phyloP scores from a whole-genome alignment of 1,140 invertebrate species.

The Dreissena rostriformis region DNA sequence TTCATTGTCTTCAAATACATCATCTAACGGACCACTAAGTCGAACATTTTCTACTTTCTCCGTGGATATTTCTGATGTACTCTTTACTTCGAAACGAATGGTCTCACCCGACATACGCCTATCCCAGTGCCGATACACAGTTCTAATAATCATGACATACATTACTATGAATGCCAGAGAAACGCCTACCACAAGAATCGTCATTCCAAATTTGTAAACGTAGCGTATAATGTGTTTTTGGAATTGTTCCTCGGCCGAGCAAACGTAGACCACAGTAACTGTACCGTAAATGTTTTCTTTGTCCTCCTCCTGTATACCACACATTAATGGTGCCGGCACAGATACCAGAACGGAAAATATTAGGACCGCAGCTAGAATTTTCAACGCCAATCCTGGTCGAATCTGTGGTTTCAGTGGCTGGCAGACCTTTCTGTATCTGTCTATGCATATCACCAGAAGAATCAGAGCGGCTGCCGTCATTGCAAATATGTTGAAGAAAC shows the following conservation, averaged over 20 bases:
- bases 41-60: not conserved
- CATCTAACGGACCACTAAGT: not conserved
- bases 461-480: not conserved
- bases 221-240: not conserved
- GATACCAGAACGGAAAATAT: conserved; percentile 22
- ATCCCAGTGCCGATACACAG: conserved; percentile 11
- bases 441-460: conserved; percentile 36
- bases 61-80: not conserved
- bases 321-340: conserved; percentile 39
- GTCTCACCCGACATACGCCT: not conserved
- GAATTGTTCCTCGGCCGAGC: conserved; percentile 39
- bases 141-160: conserved; percentile 34
- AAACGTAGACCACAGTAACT: conserved; percentile 7
- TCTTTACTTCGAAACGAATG: conserved; percentile 9
- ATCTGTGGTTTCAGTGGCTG: conserved; percentile 43
- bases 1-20: not conserved
- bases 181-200: conserved; percentile 3
- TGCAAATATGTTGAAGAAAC: not conserved
- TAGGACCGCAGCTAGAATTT: conserved; percentile 1
- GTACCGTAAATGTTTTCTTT: conserved; percentile 16
- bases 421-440: conserved; percentile 38
- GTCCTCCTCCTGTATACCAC: conserved; percentile 10
- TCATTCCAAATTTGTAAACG: conserved; percentile 38
- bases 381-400: not conserved
- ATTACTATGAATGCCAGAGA: conserved; percentile 22